Evolutionary conservation across 53 echinoderm and acorn worm species (phyloP), one percentile per base, ranked within the genome.

Genomic region (Crossaster papposus): DNA sequence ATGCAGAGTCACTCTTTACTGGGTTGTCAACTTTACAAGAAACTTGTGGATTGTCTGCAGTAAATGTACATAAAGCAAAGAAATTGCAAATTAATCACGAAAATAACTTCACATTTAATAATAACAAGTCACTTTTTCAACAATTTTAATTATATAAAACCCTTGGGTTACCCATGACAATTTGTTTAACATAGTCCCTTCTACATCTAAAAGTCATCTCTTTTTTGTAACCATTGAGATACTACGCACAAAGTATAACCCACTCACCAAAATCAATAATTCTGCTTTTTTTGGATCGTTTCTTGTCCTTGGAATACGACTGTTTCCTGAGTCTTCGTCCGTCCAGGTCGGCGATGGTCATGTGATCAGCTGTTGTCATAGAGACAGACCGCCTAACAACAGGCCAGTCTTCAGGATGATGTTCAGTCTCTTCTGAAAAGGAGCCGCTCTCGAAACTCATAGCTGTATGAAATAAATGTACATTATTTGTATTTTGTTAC

Each of bases 251-350:
- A 44, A 44, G 9, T 44, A 5, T 44, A 29, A 26, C n/a, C n/a
- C 24, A 52, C 84, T 20, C 70, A 84, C 84, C 84, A 31, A 84
- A 71, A 30, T 84, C 84, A 53, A 84, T 73, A 51, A 84, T 84
- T 30, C 84, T 50, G 84, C 84, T 84, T 28, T 84, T 84, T 33
- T 53, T 84, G 29, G 72, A 51, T 11, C 72, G 70, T 51, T 32
- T 84, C 54, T 84, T 84, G 32, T 70, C 84, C 38, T 44, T 84
- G 51, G 18, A 31, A 17, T 73, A 73, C 5, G 52, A 71, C 30
- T 71, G 71, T 51, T 72, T 84, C 23, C 73, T 30, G 1, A 14
- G 72, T 32, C 33, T 72, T 9, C 65, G 65, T 51, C 72, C 72
- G 22, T 84, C 84, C 30, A 29, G 9, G 18, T 20, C n/a, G 2